A percentile compares a stretch with the other conserved stretches of the same genome.
Conservation (phyloP, 2,797 vertebrate genomes). For the Trachops cirrhosus region DNA sequence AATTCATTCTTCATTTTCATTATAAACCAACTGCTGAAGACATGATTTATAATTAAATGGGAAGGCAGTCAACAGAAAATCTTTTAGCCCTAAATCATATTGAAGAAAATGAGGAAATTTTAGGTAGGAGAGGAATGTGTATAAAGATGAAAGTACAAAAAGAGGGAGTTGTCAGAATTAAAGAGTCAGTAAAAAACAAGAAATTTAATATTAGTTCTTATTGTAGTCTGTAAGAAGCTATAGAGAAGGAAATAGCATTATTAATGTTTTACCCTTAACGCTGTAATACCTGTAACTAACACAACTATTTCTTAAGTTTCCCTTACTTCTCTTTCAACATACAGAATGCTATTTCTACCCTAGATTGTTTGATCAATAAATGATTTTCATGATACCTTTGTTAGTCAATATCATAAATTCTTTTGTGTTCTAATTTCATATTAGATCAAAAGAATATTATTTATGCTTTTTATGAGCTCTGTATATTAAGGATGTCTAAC, state of each 20-base stretch:
- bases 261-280: background rate
- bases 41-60: conserved; percentile 60
- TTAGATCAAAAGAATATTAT: background rate
- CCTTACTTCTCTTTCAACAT: background rate
- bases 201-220: background rate
- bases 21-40: conserved; percentile 61
- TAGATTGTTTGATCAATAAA: background rate
- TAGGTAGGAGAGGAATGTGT: background rate
- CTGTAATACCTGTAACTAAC: background rate
- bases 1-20: conserved; percentile 73
- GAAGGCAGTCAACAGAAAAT: conserved; percentile 35
- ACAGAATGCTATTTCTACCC: background rate
- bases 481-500: background rate
- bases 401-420: background rate
- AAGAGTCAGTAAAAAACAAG: background rate
- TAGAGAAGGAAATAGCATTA: background rate
- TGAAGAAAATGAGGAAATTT: conserved; percentile 40
- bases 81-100: conserved; percentile 9
- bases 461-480: background rate
- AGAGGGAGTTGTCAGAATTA: background rate
- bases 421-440: background rate
- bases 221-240: background rate
- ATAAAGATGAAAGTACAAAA: background rate
- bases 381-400: background rate
- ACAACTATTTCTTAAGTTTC: background rate